These are phyloP conservation scores for Dendrocincla tyrannina DNA, from an alignment of 2,797 vertebrate genomes.

Conservation along the genomic window DNA sequence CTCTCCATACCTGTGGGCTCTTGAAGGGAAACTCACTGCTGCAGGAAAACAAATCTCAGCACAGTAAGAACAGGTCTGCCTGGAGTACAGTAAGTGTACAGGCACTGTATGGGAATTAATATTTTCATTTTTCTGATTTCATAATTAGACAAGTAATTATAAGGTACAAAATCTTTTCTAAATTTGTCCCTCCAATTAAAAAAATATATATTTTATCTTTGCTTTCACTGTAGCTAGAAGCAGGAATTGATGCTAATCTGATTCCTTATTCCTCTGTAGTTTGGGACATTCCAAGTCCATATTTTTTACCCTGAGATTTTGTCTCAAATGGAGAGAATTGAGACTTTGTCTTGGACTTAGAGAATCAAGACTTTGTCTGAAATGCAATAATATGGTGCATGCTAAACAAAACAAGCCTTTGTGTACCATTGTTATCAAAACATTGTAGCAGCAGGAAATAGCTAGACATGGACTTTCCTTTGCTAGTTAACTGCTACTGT, in stretches of 20 bases:
- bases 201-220: not conserved
- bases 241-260: slow-evolving; percentile 2
- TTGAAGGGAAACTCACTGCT: not conserved
- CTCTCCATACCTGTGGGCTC: not conserved
- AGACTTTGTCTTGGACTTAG: slow-evolving; percentile 28
- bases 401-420: slow-evolving; percentile 58
- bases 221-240: not conserved
- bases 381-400: not conserved
- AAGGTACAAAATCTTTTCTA: not conserved
- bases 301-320: not conserved
- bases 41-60: not conserved
- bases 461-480: slow-evolving; percentile 4
- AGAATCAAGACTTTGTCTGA: slow-evolving; percentile 57
- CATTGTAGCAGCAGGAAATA: slow-evolving; percentile 49
- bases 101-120: not conserved
- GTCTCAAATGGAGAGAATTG: not conserved
- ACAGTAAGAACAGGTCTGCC: not conserved
- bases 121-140: not conserved
- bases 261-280: not conserved
- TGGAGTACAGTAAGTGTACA: not conserved
- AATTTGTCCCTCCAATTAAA: not conserved
- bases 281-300: not conserved
- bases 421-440: slow-evolving; percentile 45
- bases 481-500: not conserved
- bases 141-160: not conserved